Evolutionary conservation across 2,888 invertebrate species (phyloP), one percentile per base, ranked within the genome.

Genomic region (Diarsia dahlii): DNA sequence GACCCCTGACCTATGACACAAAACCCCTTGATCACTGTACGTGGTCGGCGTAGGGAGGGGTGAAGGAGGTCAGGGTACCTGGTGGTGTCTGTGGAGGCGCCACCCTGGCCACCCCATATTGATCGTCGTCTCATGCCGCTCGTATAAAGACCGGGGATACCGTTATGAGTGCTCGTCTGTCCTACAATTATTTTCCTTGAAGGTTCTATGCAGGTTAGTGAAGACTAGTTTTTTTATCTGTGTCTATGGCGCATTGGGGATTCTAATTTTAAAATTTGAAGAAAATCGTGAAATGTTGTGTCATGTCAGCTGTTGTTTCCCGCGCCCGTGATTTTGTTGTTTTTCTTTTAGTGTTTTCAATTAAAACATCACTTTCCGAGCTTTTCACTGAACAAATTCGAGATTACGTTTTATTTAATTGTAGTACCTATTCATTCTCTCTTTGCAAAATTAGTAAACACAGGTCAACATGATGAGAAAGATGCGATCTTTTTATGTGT

Each of bases 71-170:
- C 78, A 70, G 46, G 75, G 72, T 80, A 74, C 64, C 52, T 82
- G 80, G 88, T 76, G 76, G 71, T 72, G 72, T 62, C 70, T 58
- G 75, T 70, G 76, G 70, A 82, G 91, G 90, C 90, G 90, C 90
- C 90, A 87, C 81, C 87, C 86, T 69, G 84, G 77, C 89, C 90
- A 90, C 92, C 91, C 91, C 81, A 70, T 94, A 95, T 95, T 88
- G 95, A 95, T 94, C 93, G 91, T 34, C 78, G 79, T 82, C 87
- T 88, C 91, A 89, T 90, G 91, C 91, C 91, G 88, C 87, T 85
- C 84, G 89, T 91, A 91, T 89, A 89, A 74, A 87, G 89, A 87
- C 78, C 75, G 82, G 81, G 88, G 84, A 81, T 82, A 74, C 70
- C 85, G 81, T 80, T 80, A 83, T 76, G 87, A 77, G 80, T 71